These are phyloP conservation scores for Hermaeophaga mercurialis DNA, from an alignment of 2,888 invertebrate genomes.

Conservation along the genomic window DNA sequence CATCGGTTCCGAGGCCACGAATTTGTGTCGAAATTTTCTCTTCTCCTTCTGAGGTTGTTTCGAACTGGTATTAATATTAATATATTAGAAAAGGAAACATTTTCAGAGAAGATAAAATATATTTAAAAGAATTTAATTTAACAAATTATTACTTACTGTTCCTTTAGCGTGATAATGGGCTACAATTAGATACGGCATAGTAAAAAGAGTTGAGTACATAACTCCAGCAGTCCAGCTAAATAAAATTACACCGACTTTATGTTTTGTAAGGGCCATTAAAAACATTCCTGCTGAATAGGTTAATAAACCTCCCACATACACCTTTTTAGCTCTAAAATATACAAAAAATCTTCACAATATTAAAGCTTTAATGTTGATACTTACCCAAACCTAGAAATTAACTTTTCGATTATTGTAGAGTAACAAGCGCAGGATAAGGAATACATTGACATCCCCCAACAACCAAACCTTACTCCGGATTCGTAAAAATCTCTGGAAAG, in stretches of 20 bases:
- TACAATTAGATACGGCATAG: slow-evolving; percentile 93
- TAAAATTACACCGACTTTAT: slow-evolving; percentile 78
- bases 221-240: slow-evolving; percentile 95
- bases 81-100: not conserved
- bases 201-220: slow-evolving; percentile 97
- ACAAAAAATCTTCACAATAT: too few relatives aligned
- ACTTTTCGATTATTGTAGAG: slow-evolving; percentile 84
- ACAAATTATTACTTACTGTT: slow-evolving; percentile 72
- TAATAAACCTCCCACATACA: slow-evolving; percentile 87
- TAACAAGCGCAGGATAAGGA: slow-evolving; percentile 94
- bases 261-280: slow-evolving; percentile 78
- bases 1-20: slow-evolving; percentile 93
- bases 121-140: too few relatives aligned
- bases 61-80: too few relatives aligned
- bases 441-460: slow-evolving; percentile 96
- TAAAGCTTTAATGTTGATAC: slow-evolving; percentile 34
- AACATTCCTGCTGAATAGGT: slow-evolving; percentile 90
- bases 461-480: slow-evolving; percentile 91
- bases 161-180: slow-evolving; percentile 94
- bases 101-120: too few relatives aligned
- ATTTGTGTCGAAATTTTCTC: slow-evolving; percentile 65
- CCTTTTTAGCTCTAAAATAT: slow-evolving; percentile 76
- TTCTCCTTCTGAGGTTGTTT: slow-evolving; percentile 62
- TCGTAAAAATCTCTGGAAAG: slow-evolving; percentile 74
- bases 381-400: slow-evolving; percentile 76